phyloP scores from a whole-genome alignment of 2,113 vertebrate species.

The Salminus brasiliensis region DNA sequence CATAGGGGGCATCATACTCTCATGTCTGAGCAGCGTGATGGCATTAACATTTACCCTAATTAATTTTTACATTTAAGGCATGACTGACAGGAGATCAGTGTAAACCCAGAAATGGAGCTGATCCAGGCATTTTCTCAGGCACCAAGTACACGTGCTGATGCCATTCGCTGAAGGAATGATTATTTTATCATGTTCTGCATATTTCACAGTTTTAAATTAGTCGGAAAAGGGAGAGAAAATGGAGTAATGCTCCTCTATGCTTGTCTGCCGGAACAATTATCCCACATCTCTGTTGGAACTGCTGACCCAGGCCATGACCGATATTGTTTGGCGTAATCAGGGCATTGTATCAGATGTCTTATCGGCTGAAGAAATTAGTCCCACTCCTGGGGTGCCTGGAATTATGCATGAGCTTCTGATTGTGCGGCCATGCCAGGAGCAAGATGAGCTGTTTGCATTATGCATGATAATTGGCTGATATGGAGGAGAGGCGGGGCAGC shows the following conservation, averaged over 20 bases:
- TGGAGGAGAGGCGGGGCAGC: slow-evolving; percentile 9
- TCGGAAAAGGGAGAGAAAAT: too few species aligned
- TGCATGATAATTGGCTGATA: slow-evolving; percentile 29
- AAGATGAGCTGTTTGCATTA: slow-evolving; percentile 23
- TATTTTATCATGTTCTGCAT: too few species aligned
- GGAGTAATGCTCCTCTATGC: too few species aligned
- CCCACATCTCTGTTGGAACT: neutral
- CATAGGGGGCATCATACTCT: too few species aligned
- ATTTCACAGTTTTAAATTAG: neutral
- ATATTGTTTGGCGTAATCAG: slow-evolving; percentile 20
- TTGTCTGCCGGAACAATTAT: slow-evolving; percentile 14
- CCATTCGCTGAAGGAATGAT: too few species aligned
- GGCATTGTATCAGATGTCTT: slow-evolving; percentile 23
- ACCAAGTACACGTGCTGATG: too few species aligned
- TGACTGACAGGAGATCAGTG: too few species aligned
- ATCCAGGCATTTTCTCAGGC: too few species aligned
- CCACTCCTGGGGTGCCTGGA: neutral
- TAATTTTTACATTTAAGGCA: too few species aligned
- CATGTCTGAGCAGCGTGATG: too few species aligned
- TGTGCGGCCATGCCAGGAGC: slow-evolving; percentile 21
- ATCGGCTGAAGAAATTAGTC: slow-evolving; percentile 26
- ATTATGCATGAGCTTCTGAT: slow-evolving; percentile 43
- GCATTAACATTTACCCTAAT: too few species aligned
- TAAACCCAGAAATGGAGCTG: too few species aligned
- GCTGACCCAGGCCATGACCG: slow-evolving; percentile 13